phyloP scores from a whole-genome alignment of 35 echinoderm and acorn worm species.

The Heliocidaris tuberculata region DNA sequence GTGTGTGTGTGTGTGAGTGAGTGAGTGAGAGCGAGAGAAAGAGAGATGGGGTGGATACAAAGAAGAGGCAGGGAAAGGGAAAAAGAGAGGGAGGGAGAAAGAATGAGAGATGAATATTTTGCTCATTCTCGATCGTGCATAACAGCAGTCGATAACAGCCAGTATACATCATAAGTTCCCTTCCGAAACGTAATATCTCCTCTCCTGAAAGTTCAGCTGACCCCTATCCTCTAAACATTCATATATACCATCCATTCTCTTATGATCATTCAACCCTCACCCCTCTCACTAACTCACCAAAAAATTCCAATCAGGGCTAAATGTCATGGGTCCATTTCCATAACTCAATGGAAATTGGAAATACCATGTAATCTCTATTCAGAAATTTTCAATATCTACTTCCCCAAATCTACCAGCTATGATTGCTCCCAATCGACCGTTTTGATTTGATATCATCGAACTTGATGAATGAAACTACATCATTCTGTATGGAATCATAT shows the following conservation, averaged over 20 bases:
- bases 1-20: not conserved
- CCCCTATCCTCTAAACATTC: not conserved
- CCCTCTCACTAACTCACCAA: not conserved
- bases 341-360: slow-evolving; percentile 9
- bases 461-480: too few species aligned
- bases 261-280: not conserved
- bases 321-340: not conserved
- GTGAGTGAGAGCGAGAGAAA: not conserved
- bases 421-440: not conserved
- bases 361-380: slow-evolving; percentile 5
- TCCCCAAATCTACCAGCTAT: not conserved
- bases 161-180: not conserved
- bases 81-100: not conserved
- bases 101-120: not conserved
- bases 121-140: too few species aligned
- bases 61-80: not conserved
- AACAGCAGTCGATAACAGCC: not conserved
- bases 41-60: not conserved
- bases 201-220: not conserved
- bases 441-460: not conserved
- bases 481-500: too few species aligned
- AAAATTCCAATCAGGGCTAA: not conserved
- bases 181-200: not conserved
- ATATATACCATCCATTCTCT: not conserved
- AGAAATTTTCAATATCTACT: not conserved